phyloP scores from a whole-genome alignment of 2,888 invertebrate genomes.

The Mythimna ferrago region DNA sequence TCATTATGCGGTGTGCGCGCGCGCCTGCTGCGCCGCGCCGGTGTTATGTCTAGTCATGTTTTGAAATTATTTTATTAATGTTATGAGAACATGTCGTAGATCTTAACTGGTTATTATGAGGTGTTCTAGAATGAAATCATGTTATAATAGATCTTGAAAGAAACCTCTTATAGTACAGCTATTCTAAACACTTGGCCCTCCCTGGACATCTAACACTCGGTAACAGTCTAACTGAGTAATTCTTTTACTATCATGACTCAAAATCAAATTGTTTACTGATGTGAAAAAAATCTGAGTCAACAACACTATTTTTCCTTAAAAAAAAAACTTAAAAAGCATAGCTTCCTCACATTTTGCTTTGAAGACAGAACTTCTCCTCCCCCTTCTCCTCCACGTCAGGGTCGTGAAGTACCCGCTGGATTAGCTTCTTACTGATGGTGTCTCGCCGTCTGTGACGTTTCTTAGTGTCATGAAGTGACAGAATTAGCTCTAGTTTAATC shows the following conservation, averaged over 20 bases:
- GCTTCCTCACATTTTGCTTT: neutral
- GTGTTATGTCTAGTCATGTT: constrained; percentile 36
- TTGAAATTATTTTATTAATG: constrained; percentile 14
- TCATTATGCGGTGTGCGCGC: constrained; percentile 22
- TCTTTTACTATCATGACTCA: neutral
- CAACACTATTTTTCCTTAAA: neutral
- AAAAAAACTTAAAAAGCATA: neutral
- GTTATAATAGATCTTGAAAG: neutral
- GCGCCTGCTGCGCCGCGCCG: neutral
- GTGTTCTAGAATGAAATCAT: neutral
- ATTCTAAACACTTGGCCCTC: neutral
- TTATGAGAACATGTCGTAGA: constrained; percentile 1
- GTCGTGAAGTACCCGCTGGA: too few relatives aligned
- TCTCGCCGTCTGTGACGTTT: too few relatives aligned
- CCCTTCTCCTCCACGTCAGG: neutral
- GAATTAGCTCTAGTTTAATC: too few relatives aligned
- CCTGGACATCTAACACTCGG: neutral
- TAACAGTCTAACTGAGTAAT: neutral
- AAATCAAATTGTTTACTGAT: neutral
- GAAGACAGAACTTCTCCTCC: too few relatives aligned
- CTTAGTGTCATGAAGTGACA: too few relatives aligned
- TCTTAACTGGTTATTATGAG: neutral
- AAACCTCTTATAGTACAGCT: neutral
- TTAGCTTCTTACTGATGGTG: too few relatives aligned
- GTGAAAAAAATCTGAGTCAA: neutral